Conservation (phyloP, 1,140 invertebrate species). For the Galleria mellonella region DNA sequence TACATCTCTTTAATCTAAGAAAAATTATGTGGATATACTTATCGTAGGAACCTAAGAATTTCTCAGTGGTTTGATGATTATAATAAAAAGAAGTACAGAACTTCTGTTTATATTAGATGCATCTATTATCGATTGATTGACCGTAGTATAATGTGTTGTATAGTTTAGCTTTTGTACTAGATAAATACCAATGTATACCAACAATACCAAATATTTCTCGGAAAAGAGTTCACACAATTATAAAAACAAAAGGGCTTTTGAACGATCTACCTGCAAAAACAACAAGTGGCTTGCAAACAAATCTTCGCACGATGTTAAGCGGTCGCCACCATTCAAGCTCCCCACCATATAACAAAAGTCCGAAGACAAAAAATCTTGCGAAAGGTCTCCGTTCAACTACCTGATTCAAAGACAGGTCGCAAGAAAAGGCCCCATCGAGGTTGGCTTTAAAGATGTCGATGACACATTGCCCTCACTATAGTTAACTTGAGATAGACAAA, state of each 20-base stretch:
- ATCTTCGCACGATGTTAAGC: conserved; percentile 15
- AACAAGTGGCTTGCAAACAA: conserved; percentile 35
- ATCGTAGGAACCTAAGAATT: too few species aligned
- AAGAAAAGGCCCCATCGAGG: conserved; percentile 16
- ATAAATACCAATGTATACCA: too few species aligned
- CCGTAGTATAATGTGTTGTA: too few species aligned
- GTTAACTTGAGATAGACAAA: conserved; percentile 9
- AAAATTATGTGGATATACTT: too few species aligned
- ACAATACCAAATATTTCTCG: too few species aligned
- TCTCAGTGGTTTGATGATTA: too few species aligned
- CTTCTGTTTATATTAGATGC: too few species aligned
- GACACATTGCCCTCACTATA: conserved; percentile 35
- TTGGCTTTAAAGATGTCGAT: conserved; percentile 34
- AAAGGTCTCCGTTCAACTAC: conserved; percentile 47
- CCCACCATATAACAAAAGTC: conserved; percentile 32
- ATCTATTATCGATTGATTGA: too few species aligned
- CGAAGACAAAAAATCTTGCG: conserved; percentile 44
- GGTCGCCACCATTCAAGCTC: conserved; percentile 24
- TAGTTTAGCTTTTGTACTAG: too few species aligned
- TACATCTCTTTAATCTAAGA: too few species aligned
- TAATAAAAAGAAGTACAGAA: too few species aligned
- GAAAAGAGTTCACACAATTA: too few species aligned
- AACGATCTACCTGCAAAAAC: conserved; percentile 10
- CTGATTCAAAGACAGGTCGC: conserved; percentile 32
- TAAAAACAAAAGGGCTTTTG: conserved; percentile 9